A percentile compares a stretch with the other conserved stretches of the same genome.
These are phyloP conservation scores for Pao palembangensis DNA, from an alignment of 2,113 vertebrate species.

Conservation along the genomic window DNA sequence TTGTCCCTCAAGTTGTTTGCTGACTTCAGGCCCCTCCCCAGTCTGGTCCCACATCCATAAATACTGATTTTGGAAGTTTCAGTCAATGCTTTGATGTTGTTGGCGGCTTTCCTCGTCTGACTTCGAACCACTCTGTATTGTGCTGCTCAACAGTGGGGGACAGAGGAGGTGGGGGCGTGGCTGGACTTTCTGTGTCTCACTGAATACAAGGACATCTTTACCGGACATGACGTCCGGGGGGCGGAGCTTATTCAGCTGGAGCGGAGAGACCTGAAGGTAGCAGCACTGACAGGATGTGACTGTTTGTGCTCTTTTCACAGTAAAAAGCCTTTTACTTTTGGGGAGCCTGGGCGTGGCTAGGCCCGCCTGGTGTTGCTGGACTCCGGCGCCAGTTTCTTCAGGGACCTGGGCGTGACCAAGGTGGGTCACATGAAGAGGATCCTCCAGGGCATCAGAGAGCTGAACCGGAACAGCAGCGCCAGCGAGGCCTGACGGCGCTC, in stretches of 20 bases:
- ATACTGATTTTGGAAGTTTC: too few species aligned
- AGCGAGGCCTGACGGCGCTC: conserved; percentile 78
- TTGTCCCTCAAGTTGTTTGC: too few species aligned
- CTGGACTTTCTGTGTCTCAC: conserved; percentile 93
- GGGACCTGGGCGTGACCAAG: conserved; percentile 97
- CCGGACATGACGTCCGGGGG: conserved; percentile 91
- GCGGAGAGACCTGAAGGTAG: conserved; percentile 98
- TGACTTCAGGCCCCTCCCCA: too few species aligned
- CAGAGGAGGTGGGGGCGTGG: conserved; percentile 95
- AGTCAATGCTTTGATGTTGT: not conserved
- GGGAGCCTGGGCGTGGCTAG: too few species aligned
- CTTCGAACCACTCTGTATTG: conserved; percentile 68
- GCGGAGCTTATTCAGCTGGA: conserved; percentile 96
- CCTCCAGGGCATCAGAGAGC: conserved; percentile 90
- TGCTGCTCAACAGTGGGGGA: conserved; percentile 95
- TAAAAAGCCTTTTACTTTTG: too few species aligned
- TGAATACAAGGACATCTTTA: conserved; percentile 98
- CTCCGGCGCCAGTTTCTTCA: too few species aligned
- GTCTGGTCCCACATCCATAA: too few species aligned
- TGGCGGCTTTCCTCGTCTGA: not conserved
- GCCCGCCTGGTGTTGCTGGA: too few species aligned
- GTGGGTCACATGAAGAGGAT: conserved; percentile 98
- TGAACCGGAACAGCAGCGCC: conserved; percentile 83
- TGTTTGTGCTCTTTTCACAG: too few species aligned
- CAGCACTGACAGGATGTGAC: too few species aligned